Evolutionary conservation across 2,888 invertebrate genomes (phyloP).

Genomic region (Alloplasta piceator): DNA sequence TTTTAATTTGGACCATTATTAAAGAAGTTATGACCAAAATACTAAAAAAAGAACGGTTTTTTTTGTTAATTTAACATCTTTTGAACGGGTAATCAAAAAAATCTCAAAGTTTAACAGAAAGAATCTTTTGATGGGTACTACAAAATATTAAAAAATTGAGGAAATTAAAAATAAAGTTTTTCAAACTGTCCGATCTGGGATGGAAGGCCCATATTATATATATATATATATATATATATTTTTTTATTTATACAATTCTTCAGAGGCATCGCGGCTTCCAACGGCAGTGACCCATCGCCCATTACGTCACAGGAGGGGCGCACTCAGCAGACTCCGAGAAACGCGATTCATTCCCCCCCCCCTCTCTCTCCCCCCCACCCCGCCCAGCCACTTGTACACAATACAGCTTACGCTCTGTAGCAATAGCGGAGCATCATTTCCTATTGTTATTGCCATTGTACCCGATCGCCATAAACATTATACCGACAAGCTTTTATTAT

Average conservation of each 20-base stretch:
- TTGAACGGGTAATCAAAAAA: too few relatives aligned
- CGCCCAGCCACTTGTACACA: too few relatives aligned
- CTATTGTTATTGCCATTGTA: slow-evolving; percentile 56
- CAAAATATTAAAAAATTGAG: too few relatives aligned
- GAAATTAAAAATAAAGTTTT: too few relatives aligned
- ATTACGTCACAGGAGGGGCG: slow-evolving; percentile 50
- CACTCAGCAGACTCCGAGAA: slow-evolving; percentile 12
- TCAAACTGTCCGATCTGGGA: too few relatives aligned
- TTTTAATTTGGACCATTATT: too few relatives aligned
- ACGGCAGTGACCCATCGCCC: slow-evolving; percentile 50
- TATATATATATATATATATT: slow-evolving; percentile 3
- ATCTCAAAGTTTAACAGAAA: too few relatives aligned
- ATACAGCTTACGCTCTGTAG: slow-evolving; percentile 27
- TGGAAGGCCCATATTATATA: neutral
- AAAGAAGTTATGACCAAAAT: too few relatives aligned
- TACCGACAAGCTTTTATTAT: slow-evolving; percentile 26
- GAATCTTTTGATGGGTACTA: too few relatives aligned
- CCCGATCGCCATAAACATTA: slow-evolving; percentile 49
- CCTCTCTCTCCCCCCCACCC: neutral
- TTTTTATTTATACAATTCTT: slow-evolving; percentile 4
- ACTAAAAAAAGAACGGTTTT: too few relatives aligned
- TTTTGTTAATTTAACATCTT: too few relatives aligned
- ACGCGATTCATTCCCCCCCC: slow-evolving; percentile 32
- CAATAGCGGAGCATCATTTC: slow-evolving; percentile 31
- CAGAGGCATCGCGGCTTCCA: slow-evolving; percentile 53